phyloP scores from a whole-genome alignment of 1,140 invertebrate species.

The Drosophila biarmipes region DNA sequence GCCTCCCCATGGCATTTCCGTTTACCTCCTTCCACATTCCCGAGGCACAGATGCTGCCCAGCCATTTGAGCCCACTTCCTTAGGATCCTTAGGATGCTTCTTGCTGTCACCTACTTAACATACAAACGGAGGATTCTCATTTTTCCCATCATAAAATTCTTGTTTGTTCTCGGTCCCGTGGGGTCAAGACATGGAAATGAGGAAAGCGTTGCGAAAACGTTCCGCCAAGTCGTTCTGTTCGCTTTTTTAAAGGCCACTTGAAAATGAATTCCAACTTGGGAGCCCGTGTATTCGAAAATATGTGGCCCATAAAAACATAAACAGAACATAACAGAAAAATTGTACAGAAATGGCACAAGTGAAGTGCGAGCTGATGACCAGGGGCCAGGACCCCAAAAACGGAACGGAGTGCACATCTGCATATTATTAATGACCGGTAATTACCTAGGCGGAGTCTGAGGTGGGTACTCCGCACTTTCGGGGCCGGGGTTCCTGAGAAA shows the following conservation, averaged over 20 bases:
- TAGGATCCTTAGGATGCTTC: conserved; percentile 25
- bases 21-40: conserved; percentile 9
- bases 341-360: conserved; percentile 54
- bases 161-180: conserved; percentile 49
- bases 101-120: conserved; percentile 58
- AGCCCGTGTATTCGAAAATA: conserved; percentile 60
- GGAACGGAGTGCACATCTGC: conserved; percentile 62
- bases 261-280: conserved; percentile 49
- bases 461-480: conserved; percentile 4
- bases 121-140: conserved; percentile 47
- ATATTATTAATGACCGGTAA: conserved; percentile 82
- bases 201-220: conserved; percentile 9
- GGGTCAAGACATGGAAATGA: conserved; percentile 56
- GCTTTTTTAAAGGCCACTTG: conserved; percentile 70
- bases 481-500: conserved; percentile 36
- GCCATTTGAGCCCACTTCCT: conserved; percentile 17
- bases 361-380: conserved; percentile 50
- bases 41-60: conserved; percentile 27
- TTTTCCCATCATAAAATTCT: conserved; percentile 66
- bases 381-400: background rate
- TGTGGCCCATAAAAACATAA: conserved; percentile 76
- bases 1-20: conserved; percentile 6
- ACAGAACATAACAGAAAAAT: conserved; percentile 69
- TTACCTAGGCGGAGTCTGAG: conserved; percentile 58
- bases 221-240: conserved; percentile 1